These are phyloP conservation scores for Hemiscyllium ocellatum DNA, from an alignment of 2,113 vertebrate genomes.

Conservation along the genomic window DNA sequence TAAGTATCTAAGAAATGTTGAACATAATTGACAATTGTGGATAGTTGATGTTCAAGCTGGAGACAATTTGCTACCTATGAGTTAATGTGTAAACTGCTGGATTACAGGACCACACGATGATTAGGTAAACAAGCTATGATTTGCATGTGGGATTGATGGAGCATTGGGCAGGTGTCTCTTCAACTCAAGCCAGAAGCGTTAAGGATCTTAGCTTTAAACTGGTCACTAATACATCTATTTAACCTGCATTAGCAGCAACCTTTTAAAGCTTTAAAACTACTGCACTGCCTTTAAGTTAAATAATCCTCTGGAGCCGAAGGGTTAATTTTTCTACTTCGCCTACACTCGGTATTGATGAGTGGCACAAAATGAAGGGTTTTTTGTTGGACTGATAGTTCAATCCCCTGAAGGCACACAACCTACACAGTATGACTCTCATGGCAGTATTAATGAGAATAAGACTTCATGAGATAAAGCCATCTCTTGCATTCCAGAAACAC, in stretches of 20 bases:
- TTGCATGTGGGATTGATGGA: background rate
- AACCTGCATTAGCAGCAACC: background rate
- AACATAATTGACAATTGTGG: no score
- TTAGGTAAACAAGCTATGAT: background rate
- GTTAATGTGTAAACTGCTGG: background rate
- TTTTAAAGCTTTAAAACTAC: slow-evolving; percentile 13
- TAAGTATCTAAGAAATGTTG: background rate
- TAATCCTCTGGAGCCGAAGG: background rate
- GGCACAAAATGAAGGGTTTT: background rate
- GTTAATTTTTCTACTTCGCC: background rate
- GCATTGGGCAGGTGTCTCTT: no score
- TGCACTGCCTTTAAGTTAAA: background rate
- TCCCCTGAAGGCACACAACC: background rate
- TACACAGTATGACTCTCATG: background rate
- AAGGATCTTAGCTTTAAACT: background rate
- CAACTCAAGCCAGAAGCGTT: background rate
- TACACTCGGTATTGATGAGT: background rate
- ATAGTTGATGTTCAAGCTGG: background rate
- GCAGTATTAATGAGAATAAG: background rate
- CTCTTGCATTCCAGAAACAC: background rate
- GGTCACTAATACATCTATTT: background rate
- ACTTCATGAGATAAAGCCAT: background rate
- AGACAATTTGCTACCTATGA: background rate
- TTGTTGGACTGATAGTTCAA: background rate
- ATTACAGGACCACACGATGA: background rate